Percentiles rank a stretch among this genome's conserved stretches.
These are phyloP conservation scores for Pelagia noctiluca DNA, from an alignment of 30 jellyfish, hydroid and myxozoan genomes.

Conservation along the genomic window DNA sequence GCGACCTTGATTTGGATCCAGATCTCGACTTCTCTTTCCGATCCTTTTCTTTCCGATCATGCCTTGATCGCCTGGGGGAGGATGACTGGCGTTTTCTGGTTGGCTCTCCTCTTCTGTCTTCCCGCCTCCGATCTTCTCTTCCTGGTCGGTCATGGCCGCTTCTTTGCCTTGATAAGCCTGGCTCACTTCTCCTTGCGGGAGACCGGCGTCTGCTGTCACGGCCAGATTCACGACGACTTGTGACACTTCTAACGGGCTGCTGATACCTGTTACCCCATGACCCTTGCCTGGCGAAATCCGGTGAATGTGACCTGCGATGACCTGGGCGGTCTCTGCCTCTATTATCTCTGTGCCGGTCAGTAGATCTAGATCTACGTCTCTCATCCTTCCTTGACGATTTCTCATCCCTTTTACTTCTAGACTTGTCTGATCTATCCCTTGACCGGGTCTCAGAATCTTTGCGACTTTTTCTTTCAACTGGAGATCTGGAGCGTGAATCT, in stretches of 20 bases:
- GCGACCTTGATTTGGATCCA: slow-evolving; percentile 54
- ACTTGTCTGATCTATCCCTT: slow-evolving; percentile 48
- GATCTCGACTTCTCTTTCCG: slow-evolving; percentile 41
- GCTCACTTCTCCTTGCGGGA: slow-evolving; percentile 66
- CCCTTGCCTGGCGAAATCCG: neutral
- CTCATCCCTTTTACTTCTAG: slow-evolving; percentile 24
- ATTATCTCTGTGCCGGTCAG: slow-evolving; percentile 1
- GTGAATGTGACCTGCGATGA: neutral
- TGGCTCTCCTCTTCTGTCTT: neutral
- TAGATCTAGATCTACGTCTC: slow-evolving; percentile 58
- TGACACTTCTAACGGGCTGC: neutral
- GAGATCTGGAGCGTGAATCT: slow-evolving; percentile 27
- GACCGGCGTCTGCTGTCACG: slow-evolving; percentile 39
- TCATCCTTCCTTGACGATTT: slow-evolving; percentile 41
- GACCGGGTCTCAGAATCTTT: slow-evolving; percentile 9
- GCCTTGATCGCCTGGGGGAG: too few relatives aligned
- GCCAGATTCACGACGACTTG: neutral
- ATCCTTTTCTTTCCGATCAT: slow-evolving; percentile 24
- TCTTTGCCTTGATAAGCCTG: slow-evolving; percentile 20
- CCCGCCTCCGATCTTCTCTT: slow-evolving; percentile 24
- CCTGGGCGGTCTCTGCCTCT: slow-evolving; percentile 32
- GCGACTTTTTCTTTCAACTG: slow-evolving; percentile 31
- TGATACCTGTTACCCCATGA: slow-evolving; percentile 2
- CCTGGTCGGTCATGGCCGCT: slow-evolving; percentile 1
- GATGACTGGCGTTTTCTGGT: too few relatives aligned